Evolutionary conservation across 2,888 invertebrate species (phyloP).

Genomic region (Dioctria linearis): DNA sequence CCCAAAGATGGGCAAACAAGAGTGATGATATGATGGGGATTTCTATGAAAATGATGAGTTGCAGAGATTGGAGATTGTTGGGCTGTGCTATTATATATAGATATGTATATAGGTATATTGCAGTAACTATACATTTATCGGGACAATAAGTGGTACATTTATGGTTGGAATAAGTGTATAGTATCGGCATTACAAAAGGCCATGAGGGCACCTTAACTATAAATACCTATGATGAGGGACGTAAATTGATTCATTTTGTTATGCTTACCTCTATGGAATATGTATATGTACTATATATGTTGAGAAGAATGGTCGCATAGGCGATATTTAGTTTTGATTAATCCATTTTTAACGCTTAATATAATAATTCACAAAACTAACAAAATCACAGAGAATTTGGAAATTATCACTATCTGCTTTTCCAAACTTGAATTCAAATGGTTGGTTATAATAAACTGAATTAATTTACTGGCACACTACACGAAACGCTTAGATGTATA

Average conservation of each 20-base stretch:
- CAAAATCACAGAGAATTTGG: conserved; percentile 1
- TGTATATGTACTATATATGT: background rate
- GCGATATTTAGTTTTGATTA: background rate
- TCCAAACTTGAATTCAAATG: background rate
- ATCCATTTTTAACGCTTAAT: background rate
- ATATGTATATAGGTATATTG: background rate
- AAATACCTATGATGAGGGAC: too few species aligned
- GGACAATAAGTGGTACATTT: too few species aligned
- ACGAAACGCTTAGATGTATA: conserved; percentile 1
- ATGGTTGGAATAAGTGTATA: too few species aligned
- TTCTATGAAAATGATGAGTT: conserved; percentile 21
- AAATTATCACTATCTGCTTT: background rate
- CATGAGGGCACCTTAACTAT: too few species aligned
- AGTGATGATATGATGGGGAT: background rate
- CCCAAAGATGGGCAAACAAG: background rate
- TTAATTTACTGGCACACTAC: conserved; percentile 5
- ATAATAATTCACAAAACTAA: background rate
- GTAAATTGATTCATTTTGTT: background rate
- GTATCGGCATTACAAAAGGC: too few species aligned
- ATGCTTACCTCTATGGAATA: background rate
- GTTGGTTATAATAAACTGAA: background rate
- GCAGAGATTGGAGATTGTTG: conserved; percentile 20
- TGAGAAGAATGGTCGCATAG: background rate
- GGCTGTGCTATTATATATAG: background rate
- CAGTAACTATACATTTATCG: background rate